A percentile compares a stretch with the other conserved stretches of the same genome.
Conservation (phyloP, 2,797 vertebrate species). For the Rhinella marina region DNA sequence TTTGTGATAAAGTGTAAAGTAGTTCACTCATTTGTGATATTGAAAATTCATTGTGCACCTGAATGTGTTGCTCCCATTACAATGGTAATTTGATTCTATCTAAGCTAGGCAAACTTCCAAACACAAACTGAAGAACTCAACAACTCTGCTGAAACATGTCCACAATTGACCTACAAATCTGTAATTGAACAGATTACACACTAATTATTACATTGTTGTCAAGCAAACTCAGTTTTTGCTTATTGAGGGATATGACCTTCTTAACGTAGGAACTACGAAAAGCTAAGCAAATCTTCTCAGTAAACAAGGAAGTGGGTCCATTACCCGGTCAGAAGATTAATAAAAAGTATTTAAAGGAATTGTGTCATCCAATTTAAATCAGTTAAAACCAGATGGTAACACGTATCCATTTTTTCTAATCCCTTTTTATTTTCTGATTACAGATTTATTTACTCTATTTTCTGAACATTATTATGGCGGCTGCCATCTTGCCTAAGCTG, state of each 20-base stretch:
- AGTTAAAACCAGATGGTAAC: too few species aligned
- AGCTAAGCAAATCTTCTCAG: not conserved
- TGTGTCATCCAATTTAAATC: too few species aligned
- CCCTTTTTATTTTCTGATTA: too few species aligned
- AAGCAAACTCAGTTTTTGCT: not conserved
- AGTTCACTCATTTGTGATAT: not conserved
- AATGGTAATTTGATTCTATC: constrained; percentile 2
- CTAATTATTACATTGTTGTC: constrained; percentile 5
- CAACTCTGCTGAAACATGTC: not conserved
- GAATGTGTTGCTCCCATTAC: not conserved
- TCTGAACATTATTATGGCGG: too few species aligned
- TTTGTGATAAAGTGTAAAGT: not conserved
- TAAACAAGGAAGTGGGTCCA: not conserved
- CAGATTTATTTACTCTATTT: too few species aligned
- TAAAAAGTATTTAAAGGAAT: not conserved
- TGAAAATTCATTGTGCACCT: not conserved
- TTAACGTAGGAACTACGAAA: not conserved
- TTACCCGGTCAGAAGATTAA: not conserved
- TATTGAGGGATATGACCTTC: not conserved
- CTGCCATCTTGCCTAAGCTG: too few species aligned
- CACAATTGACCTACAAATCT: not conserved
- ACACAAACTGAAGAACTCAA: constrained; percentile 1
- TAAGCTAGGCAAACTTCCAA: constrained; percentile 17
- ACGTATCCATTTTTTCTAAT: too few species aligned
- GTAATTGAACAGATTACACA: constrained; percentile 24